Evolutionary conservation across 2,113 vertebrate genomes (phyloP).

Genomic region (Falcunculus frontatus): DNA sequence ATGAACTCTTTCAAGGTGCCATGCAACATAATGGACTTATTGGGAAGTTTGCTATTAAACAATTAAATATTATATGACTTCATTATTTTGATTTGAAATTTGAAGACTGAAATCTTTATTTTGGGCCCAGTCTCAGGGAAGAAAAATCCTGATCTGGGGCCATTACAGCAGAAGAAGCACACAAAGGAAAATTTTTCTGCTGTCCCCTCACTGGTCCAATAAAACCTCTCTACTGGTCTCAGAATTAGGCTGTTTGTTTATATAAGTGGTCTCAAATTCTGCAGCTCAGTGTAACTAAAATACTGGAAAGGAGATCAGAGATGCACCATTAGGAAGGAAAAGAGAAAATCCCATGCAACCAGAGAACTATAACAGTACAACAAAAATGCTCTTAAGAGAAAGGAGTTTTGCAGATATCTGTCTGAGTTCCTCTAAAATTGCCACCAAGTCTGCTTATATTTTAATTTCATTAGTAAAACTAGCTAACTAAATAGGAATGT

Average conservation of each 20-base stretch:
- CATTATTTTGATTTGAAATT: neutral
- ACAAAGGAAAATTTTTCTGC: neutral
- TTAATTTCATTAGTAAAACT: neutral
- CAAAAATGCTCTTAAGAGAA: neutral
- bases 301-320: neutral
- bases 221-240: neutral
- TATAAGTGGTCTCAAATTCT: neutral
- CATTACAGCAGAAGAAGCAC: neutral
- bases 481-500: neutral
- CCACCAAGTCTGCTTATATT: neutral
- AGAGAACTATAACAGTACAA: neutral
- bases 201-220: neutral
- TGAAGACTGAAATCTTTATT: neutral
- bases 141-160: neutral
- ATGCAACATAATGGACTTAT: neutral
- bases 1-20: neutral
- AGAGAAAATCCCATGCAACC: neutral
- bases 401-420: neutral
- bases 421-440: neutral
- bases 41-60: neutral
- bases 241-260: neutral
- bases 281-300: neutral
- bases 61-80: neutral
- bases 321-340: neutral
- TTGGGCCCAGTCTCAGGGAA: neutral